A percentile compares a stretch with the other conserved stretches of the same genome.
These are phyloP conservation scores for Xiphophorus couchianus DNA, from an alignment of 2,113 vertebrate species.

Conservation along the genomic window DNA sequence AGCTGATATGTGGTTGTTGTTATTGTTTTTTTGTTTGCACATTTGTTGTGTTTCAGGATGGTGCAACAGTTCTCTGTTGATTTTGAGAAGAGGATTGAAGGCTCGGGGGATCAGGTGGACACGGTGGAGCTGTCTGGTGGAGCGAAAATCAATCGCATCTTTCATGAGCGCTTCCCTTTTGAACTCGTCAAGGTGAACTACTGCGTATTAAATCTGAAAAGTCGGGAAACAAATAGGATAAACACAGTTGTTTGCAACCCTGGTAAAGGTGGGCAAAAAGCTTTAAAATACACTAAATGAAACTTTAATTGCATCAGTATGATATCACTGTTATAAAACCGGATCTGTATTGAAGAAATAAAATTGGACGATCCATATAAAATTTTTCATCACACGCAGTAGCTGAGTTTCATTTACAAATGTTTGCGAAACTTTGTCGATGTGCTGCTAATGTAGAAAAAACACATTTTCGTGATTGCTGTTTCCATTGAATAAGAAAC, in stretches of 20 bases:
- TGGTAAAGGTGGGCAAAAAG: too few relatives aligned
- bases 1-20: not conserved
- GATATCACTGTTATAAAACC: not conserved
- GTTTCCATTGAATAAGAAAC: too few relatives aligned
- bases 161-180: conserved; percentile 94
- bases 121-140: conserved; percentile 93
- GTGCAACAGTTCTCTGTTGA: conserved; percentile 97
- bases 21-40: not conserved
- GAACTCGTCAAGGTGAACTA: conserved; percentile 91
- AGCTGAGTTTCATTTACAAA: too few relatives aligned
- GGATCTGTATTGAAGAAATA: not conserved
- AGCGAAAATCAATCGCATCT: conserved; percentile 94
- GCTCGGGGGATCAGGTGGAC: conserved; percentile 95
- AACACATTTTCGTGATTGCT: too few relatives aligned
- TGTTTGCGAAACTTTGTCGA: too few relatives aligned
- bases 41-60: conserved; percentile 81
- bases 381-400: not conserved
- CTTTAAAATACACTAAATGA: not conserved
- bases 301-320: not conserved
- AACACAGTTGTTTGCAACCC: too few relatives aligned
- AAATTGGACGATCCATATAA: not conserved
- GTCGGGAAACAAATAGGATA: too few relatives aligned
- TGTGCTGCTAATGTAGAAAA: too few relatives aligned
- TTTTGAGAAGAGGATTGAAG: conserved; percentile 96
- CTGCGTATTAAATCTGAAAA: not conserved